Percentiles rank a stretch among this genome's conserved stretches.
Conservation (phyloP, 2,113 vertebrate species). For the Stigmatopora argus region DNA sequence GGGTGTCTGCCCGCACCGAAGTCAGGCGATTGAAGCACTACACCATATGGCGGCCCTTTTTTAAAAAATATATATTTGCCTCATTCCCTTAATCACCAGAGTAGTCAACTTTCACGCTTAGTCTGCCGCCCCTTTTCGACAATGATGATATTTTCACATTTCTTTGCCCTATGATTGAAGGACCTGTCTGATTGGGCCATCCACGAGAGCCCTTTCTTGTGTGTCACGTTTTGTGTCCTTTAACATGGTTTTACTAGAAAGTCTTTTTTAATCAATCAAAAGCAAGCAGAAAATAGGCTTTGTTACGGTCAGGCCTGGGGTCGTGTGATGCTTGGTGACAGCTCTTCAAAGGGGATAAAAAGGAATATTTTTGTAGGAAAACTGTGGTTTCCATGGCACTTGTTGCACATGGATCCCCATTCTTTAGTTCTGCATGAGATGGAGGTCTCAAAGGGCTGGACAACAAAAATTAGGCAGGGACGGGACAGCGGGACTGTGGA, state of each 20-base stretch:
- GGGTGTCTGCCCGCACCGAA: no score
- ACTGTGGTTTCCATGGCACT: conserved; percentile 93
- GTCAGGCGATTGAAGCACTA: no score
- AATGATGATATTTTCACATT: conserved; percentile 67
- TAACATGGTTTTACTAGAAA: conserved; percentile 99
- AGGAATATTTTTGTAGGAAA: conserved; percentile 87
- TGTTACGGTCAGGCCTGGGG: conserved; percentile 91
- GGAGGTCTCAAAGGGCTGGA: conserved; percentile 76
- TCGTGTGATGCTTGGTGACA: conserved; percentile 93
- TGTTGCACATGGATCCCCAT: conserved; percentile 80
- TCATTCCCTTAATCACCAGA: conserved; percentile 79
- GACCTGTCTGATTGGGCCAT: conserved; percentile 62
- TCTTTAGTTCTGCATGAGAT: conserved; percentile 76
- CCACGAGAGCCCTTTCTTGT: conserved; percentile 65
- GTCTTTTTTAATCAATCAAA: conserved; percentile 99
- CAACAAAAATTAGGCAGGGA: conserved; percentile 74
- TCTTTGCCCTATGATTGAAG: conserved; percentile 68
- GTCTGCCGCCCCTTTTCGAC: conserved; percentile 76
- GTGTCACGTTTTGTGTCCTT: conserved; percentile 78
- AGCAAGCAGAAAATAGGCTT: conserved; percentile 99
- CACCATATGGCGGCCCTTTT: no score
- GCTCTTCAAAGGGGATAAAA: conserved; percentile 87
- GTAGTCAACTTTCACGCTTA: conserved; percentile 78
- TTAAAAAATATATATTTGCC: conserved; percentile 12
- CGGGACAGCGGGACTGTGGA: conserved; percentile 59